Conservation (phyloP, 1,140 invertebrate genomes). For the Melipona quadrifasciata region DNA sequence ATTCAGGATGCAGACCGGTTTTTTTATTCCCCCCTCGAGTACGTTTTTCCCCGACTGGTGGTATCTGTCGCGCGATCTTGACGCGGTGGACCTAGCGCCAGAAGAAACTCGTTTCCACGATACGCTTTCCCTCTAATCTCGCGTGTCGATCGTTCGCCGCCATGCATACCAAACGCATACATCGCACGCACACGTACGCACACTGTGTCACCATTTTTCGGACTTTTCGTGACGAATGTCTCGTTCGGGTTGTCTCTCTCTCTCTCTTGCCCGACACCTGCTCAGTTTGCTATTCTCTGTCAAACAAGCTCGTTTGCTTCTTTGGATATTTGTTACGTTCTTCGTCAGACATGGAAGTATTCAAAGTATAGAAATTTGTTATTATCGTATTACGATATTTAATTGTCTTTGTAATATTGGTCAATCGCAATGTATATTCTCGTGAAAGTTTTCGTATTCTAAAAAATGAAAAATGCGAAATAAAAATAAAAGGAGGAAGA, state of each 20-base stretch:
- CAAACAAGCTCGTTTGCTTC: neutral
- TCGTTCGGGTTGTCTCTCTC: neutral
- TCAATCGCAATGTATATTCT: too few species aligned
- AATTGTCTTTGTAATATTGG: too few species aligned
- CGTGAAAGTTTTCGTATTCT: too few species aligned
- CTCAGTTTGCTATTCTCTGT: conserved; percentile 11
- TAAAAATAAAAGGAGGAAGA: too few species aligned
- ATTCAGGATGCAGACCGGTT: neutral
- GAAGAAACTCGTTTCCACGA: conserved; percentile 34
- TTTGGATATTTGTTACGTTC: neutral
- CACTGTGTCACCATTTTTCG: neutral
- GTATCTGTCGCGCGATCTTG: conserved; percentile 40
- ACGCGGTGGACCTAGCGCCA: conserved; percentile 6
- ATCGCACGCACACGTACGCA: neutral
- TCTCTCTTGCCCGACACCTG: neutral
- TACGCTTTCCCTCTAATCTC: conserved; percentile 40
- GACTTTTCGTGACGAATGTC: conserved; percentile 14
- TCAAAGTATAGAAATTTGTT: too few species aligned
- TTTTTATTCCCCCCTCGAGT: neutral
- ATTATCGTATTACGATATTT: too few species aligned
- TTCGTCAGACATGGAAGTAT: too few species aligned
- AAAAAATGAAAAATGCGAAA: too few species aligned
- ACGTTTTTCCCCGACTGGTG: conserved; percentile 16
- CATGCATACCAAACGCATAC: conserved; percentile 16
- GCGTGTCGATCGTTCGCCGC: conserved; percentile 21